Evolutionary conservation across 2,888 invertebrate species (phyloP).

Genomic region (Chrysomela aeneicollis): DNA sequence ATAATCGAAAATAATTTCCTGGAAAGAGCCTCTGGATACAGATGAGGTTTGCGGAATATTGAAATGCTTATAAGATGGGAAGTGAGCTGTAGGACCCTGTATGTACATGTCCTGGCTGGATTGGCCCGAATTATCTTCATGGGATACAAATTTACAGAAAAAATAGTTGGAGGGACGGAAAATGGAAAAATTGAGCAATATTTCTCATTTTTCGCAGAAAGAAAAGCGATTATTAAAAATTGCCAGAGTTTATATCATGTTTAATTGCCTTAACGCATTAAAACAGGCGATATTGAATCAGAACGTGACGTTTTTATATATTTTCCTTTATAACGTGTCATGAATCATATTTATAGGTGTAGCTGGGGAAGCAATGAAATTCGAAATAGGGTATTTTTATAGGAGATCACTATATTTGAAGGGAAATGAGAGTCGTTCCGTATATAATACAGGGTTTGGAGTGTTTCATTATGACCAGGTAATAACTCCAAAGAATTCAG

Average conservation of each 20-base stretch:
- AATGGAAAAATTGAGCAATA: not conserved
- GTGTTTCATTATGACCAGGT: no score
- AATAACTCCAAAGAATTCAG: no score
- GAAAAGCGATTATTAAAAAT: not conserved
- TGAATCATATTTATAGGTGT: not conserved
- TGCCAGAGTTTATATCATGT: not conserved
- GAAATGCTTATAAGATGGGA: no score
- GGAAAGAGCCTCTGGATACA: no score
- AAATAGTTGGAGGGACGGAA: no score
- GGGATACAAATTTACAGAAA: no score
- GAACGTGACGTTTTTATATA: constrained; percentile 3
- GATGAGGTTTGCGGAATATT: no score
- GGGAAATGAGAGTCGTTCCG: not conserved
- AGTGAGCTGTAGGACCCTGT: no score
- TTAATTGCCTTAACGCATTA: not conserved
- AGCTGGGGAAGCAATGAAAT: not conserved
- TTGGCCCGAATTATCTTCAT: no score
- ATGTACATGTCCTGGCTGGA: no score
- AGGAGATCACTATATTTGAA: not conserved
- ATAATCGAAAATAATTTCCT: no score
- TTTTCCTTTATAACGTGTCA: not conserved
- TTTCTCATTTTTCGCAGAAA: not conserved
- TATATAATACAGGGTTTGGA: no score
- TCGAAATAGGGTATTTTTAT: not conserved
- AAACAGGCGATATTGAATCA: not conserved